Base-by-base conservation (phyloP, 1,140 invertebrate genomes). In the Hylaeus anthracinus region DNA sequence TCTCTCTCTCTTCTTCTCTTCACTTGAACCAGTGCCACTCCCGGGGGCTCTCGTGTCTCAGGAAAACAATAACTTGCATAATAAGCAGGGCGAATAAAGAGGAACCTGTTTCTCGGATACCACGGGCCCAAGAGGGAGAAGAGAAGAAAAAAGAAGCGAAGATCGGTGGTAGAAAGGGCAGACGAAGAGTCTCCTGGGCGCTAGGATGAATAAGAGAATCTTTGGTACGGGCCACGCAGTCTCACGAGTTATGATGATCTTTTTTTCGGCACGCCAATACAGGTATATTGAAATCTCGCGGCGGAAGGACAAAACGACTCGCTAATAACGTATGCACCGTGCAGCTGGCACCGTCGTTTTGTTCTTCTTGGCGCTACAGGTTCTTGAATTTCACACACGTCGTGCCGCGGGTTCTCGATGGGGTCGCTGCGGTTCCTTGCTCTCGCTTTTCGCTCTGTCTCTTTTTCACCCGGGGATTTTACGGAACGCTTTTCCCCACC, bases 301-400 rank as follows among this genome's bases (percentile, higher is more conserved):
- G 37, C n/a, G 70, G 12, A 69, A 75, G 73, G 80, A 78, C 74
- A 78, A 82, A 88, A 79, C 64, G 72, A 45, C 66, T 56, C 75
- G 66, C 71, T 81, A 81, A 86, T 84, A 82, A 89, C 72, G 60
- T 79, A 83, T 88, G 79, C 81, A 86, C 69, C 81, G 72, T 81
- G 86, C 87, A 88, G 87, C 87, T 88, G 87, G 88, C 81, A 81
- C 67, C 63, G 81, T 63, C 61, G 80, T 87, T 86, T 89, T 88
- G 82, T 89, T 89, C 88, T 86, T 76, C 82, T 79, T 79, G 41
- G 48, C 79, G 86, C 82, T 89, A 90, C 88, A 90, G 87, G 88
- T 90, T 90, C 89, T 90, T 89, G 84, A 89, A 88, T 90, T 90
- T 90, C 88, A 86, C 86, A 89, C 83, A 89, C 88, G 67, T 69